Evolutionary conservation across 1,140 invertebrate genomes (phyloP), one percentile per base, ranked within the genome.

Genomic region (Dreissena rostriformis): DNA sequence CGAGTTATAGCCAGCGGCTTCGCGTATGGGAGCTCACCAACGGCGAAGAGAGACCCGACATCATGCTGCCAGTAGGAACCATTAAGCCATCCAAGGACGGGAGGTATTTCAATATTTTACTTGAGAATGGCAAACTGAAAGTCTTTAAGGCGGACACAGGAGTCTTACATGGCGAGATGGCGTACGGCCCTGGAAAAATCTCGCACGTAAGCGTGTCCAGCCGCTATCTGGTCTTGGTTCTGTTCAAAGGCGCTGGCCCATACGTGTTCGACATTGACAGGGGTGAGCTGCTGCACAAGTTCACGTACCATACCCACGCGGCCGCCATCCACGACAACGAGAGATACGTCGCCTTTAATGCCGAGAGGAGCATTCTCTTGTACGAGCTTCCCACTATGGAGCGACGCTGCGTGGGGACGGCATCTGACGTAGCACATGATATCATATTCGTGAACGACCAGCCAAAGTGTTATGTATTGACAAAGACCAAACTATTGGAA

Each of bases 291-390:
- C 29, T 91, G 15, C 90, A 90, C 66, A 88, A 86, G 66, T 90
- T 91, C 63, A 81, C 78, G 11, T 97, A 0, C 94, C 97, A 75
- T 97, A 98, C 91, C 95, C 97, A 98, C 92, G 96, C 97, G 87
- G 93, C 99, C 67, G 96, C 97, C 19, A 93, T 99, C 4, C 98
- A 97, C 87, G 96, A 97, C 0, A 97, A 99, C 91, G 98, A 99
- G 91, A 97, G 97, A 92, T 98, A 97, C 95, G 95, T 96, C 78
- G 95, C 97, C 15, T 97, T 97, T 90, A 97, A 96, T 90, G 96
- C 96, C 1, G 96, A 96, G 87, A 97, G 95, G 63, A 97, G 97
- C 0, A 94, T 95, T 12, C 94, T 97, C 24, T 92, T 98, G 12
- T 96, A 96, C 86, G 97, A 96, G 93, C 70, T 93, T 17, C 91